Percentiles rank a stretch among this genome's conserved stretches.
phyloP scores from a whole-genome alignment of 2,797 vertebrate species.

The Scyliorhinus canicula region DNA sequence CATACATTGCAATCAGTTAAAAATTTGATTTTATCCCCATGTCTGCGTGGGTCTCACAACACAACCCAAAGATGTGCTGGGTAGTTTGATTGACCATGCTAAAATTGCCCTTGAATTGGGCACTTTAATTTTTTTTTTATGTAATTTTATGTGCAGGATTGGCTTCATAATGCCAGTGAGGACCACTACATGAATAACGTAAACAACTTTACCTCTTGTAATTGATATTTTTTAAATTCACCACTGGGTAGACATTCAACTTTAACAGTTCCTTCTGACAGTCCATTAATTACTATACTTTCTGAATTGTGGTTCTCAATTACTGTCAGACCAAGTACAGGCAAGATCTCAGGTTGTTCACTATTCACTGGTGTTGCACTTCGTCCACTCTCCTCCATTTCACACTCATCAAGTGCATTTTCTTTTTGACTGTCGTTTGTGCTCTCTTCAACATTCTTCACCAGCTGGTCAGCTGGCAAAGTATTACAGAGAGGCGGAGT shows the following conservation, averaged over 20 bases:
- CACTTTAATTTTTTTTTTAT: too few species aligned
- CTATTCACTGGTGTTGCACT: slow-evolving; percentile 94
- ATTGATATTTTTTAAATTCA: slow-evolving; percentile 66
- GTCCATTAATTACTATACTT: slow-evolving; percentile 38
- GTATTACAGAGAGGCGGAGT: slow-evolving; percentile 54
- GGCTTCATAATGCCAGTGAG: not conserved
- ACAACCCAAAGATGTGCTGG: too few species aligned
- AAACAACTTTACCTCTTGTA: slow-evolving; percentile 74
- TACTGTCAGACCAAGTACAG: slow-evolving; percentile 49
- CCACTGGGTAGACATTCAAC: slow-evolving; percentile 59
- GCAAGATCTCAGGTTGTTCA: slow-evolving; percentile 77
- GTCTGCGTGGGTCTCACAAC: too few species aligned
- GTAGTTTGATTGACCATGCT: too few species aligned
- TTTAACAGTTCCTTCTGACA: slow-evolving; percentile 21
- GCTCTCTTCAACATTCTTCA: slow-evolving; percentile 55
- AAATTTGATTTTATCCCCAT: too few species aligned
- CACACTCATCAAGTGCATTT: slow-evolving; percentile 70
- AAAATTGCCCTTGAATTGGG: too few species aligned
- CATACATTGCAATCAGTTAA: not conserved
- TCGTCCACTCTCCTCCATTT: slow-evolving; percentile 95
- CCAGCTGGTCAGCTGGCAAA: slow-evolving; percentile 43
- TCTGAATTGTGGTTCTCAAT: slow-evolving; percentile 45
- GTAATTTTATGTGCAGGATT: not conserved
- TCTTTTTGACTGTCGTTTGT: slow-evolving; percentile 57
- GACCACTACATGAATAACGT: not conserved